Conservation (phyloP, 2,888 invertebrate species). For the Tromatobia lineatoria region DNA sequence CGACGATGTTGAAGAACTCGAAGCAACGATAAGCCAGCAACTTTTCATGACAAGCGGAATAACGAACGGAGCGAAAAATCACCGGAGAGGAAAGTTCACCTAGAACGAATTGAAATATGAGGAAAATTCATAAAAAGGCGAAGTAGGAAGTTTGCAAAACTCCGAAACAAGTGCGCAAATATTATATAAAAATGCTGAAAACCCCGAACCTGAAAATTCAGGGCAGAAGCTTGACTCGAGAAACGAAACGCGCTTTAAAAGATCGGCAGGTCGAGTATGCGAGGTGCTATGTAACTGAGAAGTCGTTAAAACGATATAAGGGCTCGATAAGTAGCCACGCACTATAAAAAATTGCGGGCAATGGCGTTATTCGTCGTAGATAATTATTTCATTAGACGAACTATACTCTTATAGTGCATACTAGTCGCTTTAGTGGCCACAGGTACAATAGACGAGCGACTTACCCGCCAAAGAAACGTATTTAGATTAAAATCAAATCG, state of each 20-base stretch:
- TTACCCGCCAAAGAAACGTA: background rate
- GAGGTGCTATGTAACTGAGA: conserved; percentile 9
- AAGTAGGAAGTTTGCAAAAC: conserved; percentile 14
- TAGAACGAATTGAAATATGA: background rate
- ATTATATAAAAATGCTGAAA: conserved; percentile 4
- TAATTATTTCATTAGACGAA: conserved; percentile 15
- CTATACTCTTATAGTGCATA: conserved; percentile 12
- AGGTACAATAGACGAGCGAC: conserved; percentile 8
- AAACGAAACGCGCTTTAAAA: background rate
- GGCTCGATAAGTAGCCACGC: background rate
- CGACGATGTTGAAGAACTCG: conserved; percentile 87
- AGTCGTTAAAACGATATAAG: background rate
- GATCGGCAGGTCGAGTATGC: conserved; percentile 13
- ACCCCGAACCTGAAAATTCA: conserved; percentile 49
- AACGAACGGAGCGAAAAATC: conserved; percentile 57
- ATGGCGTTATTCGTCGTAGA: conserved; percentile 9
- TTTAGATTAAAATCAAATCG: background rate
- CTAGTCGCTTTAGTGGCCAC: background rate
- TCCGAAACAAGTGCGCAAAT: background rate
- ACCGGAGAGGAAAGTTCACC: conserved; percentile 1
- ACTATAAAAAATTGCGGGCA: conserved; percentile 34
- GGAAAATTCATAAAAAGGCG: background rate
- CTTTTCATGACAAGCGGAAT: conserved; percentile 5
- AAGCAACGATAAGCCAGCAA: conserved; percentile 68
- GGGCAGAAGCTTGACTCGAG: conserved; percentile 4